Percentiles rank a stretch among this genome's conserved stretches.
phyloP scores from a whole-genome alignment of 2,797 vertebrate species.

The Agapornis canus region DNA sequence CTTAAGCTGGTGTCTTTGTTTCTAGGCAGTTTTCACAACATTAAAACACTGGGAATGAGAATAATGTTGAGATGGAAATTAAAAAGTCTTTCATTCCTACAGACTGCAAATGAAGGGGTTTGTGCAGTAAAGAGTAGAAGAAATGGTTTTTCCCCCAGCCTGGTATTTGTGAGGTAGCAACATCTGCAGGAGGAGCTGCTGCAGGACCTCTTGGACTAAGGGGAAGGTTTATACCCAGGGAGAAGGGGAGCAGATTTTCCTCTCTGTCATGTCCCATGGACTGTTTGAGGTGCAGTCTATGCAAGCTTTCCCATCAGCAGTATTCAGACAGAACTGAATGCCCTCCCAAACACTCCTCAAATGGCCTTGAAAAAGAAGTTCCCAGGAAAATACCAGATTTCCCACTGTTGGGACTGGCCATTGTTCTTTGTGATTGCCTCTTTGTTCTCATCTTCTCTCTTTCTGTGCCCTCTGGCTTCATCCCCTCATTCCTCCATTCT shows the following conservation, averaged over 20 bases:
- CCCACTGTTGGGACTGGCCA: background rate
- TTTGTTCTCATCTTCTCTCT: background rate
- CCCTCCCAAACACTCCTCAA: background rate
- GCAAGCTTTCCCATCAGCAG: accelerated
- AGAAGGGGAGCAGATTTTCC: background rate
- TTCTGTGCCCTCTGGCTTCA: background rate
- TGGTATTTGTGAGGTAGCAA: background rate
- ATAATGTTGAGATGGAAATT: background rate
- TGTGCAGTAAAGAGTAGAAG: background rate
- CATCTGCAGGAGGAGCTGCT: background rate
- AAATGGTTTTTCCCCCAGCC: background rate
- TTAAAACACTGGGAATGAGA: background rate
- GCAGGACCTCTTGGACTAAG: background rate
- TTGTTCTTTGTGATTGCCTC: background rate
- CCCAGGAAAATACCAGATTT: background rate
- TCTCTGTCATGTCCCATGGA: background rate
- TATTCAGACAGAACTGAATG: background rate
- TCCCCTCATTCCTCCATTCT: background rate
- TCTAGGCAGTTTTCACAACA: background rate
- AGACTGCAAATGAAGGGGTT: background rate
- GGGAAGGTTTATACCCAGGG: background rate
- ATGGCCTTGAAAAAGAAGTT: background rate
- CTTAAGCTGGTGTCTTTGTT: background rate
- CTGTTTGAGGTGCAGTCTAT: background rate
- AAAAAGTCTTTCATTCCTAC: background rate